phyloP scores from a whole-genome alignment of 2,113 vertebrate species.

The Pica pica region DNA sequence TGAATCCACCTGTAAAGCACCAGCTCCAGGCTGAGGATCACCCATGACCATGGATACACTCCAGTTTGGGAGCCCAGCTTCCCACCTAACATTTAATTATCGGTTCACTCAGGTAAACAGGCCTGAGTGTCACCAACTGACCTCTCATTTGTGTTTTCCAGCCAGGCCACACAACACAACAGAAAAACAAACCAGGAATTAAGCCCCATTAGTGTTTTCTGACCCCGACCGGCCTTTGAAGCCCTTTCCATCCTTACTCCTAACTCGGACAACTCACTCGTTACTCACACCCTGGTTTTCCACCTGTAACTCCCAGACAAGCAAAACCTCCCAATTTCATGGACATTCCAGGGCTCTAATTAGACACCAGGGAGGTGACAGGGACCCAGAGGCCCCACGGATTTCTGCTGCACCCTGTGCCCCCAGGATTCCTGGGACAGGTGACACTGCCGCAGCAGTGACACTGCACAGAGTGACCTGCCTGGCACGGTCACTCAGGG shows the following conservation, averaged over 20 bases:
- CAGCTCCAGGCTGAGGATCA: not conserved
- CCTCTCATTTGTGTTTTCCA: not conserved
- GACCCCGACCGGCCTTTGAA: not conserved
- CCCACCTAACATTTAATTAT: not conserved
- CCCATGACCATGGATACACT: rapidly evolving
- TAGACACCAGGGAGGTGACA: not conserved
- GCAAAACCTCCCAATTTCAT: not conserved
- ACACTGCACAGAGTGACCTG: too few relatives aligned
- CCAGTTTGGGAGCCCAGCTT: not conserved
- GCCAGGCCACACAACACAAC: not conserved
- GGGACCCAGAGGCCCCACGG: rapidly evolving
- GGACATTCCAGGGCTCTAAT: not conserved
- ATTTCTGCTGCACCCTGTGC: not conserved
- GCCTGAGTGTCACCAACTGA: rapidly evolving
- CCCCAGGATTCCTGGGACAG: rapidly evolving
- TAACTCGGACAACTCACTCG: rapidly evolving
- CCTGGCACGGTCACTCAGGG: rapidly evolving
- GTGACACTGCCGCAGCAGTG: not conserved
- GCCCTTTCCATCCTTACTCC: not conserved
- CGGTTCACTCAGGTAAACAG: not conserved
- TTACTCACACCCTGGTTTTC: not conserved
- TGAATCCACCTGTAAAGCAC: not conserved
- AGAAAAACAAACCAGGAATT: not conserved
- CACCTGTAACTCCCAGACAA: rapidly evolving
- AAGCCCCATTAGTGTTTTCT: not conserved